Evolutionary conservation across 2,888 invertebrate genomes (phyloP).

Genomic region (Timandra comae): DNA sequence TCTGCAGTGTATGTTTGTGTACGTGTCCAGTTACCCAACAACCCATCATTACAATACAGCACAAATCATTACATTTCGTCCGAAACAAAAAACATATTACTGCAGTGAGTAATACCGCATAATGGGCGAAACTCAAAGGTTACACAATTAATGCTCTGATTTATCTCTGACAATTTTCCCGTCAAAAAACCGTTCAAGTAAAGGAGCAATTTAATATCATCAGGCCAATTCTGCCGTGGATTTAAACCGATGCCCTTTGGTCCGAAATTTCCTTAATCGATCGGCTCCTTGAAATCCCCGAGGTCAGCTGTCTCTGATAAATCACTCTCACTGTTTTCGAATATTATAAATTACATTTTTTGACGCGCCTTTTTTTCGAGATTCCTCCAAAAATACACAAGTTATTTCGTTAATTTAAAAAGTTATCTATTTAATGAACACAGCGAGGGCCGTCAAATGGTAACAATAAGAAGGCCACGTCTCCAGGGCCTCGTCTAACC

Average conservation of each 20-base stretch:
- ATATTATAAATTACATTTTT: too few species aligned
- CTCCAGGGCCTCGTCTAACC: conserved; percentile 29
- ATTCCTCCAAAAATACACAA: not conserved
- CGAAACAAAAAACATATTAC: conserved; percentile 15
- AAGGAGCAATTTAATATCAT: conserved; percentile 20
- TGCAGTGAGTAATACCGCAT: conserved; percentile 43
- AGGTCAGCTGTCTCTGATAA: conserved; percentile 15
- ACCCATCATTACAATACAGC: too few species aligned
- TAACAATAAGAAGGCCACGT: conserved; percentile 45
- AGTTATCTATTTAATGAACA: conserved; percentile 23
- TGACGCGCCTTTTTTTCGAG: too few species aligned
- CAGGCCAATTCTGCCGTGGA: conserved; percentile 6
- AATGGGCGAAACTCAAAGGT: conserved; percentile 52
- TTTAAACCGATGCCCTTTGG: conserved; percentile 6
- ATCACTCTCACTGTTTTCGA: conserved; percentile 9
- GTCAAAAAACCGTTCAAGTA: conserved; percentile 29
- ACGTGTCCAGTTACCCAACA: too few species aligned
- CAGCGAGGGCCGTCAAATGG: conserved; percentile 39
- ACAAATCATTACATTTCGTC: conserved; percentile 47
- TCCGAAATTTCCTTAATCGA: conserved; percentile 10
- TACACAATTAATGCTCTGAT: conserved; percentile 49
- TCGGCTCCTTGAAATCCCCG: conserved; percentile 15
- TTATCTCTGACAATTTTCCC: conserved; percentile 51
- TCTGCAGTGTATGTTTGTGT: too few species aligned
- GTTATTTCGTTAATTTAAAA: conserved; percentile 20